These are phyloP conservation scores for Trichacis sp. DNA, from an alignment of 2,888 invertebrate genomes.

Conservation along the genomic window DNA sequence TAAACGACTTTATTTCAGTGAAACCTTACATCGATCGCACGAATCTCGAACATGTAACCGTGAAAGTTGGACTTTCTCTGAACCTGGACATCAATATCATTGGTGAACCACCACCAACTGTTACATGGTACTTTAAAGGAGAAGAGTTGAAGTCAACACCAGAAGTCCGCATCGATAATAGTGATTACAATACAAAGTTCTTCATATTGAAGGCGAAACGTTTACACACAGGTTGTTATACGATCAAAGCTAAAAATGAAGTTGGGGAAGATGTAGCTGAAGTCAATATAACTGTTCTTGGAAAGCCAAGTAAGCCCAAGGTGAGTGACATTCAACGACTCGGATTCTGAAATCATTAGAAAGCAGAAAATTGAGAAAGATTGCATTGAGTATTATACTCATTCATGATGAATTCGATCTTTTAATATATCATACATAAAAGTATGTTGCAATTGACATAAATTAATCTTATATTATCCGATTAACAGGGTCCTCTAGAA, in stretches of 20 bases:
- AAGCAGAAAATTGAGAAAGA: too few species aligned
- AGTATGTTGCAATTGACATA: too few species aligned
- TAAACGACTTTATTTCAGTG: constrained; percentile 72
- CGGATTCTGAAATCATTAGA: neutral
- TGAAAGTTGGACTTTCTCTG: constrained; percentile 90
- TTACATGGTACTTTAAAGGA: constrained; percentile 89
- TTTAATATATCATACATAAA: too few species aligned
- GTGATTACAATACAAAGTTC: constrained; percentile 93
- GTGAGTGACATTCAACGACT: constrained; percentile 33
- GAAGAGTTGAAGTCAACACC: constrained; percentile 75
- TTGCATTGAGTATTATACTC: too few species aligned
- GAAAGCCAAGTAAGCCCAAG: constrained; percentile 82
- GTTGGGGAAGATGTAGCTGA: constrained; percentile 94
- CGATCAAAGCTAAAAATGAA: constrained; percentile 90
- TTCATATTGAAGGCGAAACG: constrained; percentile 85
- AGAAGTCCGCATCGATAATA: constrained; percentile 80
- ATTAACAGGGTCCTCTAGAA: constrained; percentile 84
- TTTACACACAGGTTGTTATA: constrained; percentile 87
- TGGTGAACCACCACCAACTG: constrained; percentile 94
- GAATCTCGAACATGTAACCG: constrained; percentile 83
- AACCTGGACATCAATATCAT: constrained; percentile 88
- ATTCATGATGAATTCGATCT: too few species aligned
- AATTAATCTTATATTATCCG: too few species aligned
- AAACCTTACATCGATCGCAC: constrained; percentile 95
- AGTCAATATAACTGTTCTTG: constrained; percentile 88